These are phyloP conservation scores for Linurgus olivaceus DNA, from an alignment of 2,797 vertebrate genomes.

Conservation along the genomic window DNA sequence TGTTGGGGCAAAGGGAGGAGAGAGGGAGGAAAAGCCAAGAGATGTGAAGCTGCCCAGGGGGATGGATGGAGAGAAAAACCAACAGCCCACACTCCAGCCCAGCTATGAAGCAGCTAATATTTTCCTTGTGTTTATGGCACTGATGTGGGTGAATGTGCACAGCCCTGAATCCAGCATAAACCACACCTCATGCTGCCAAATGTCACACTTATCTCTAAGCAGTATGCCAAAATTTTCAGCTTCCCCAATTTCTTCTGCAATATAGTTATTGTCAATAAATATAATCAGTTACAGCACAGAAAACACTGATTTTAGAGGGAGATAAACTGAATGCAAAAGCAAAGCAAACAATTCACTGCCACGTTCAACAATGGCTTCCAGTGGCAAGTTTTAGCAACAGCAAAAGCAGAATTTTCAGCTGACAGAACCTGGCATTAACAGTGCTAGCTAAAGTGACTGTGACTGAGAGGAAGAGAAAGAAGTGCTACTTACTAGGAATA, in stretches of 20 bases:
- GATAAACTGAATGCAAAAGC: background rate
- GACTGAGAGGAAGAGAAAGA: background rate
- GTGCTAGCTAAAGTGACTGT: background rate
- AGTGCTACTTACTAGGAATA: background rate
- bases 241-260: background rate
- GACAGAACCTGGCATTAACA: background rate
- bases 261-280: background rate
- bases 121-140: background rate
- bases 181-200: background rate
- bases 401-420: background rate
- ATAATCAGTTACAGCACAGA: background rate
- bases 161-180: background rate
- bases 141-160: background rate
- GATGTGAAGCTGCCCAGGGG: background rate
- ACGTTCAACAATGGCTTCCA: background rate
- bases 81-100: background rate
- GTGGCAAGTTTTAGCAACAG: background rate
- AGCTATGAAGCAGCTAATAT: background rate
- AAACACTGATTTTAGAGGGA: background rate
- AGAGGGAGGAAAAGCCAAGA: background rate
- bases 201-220: background rate
- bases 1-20: slow-evolving; percentile 13
- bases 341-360: background rate
- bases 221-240: background rate
- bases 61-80: background rate